Percentiles rank a stretch among this genome's conserved stretches.
phyloP scores from a whole-genome alignment of 2,888 invertebrate species.

The Eupithecia dodoneata region DNA sequence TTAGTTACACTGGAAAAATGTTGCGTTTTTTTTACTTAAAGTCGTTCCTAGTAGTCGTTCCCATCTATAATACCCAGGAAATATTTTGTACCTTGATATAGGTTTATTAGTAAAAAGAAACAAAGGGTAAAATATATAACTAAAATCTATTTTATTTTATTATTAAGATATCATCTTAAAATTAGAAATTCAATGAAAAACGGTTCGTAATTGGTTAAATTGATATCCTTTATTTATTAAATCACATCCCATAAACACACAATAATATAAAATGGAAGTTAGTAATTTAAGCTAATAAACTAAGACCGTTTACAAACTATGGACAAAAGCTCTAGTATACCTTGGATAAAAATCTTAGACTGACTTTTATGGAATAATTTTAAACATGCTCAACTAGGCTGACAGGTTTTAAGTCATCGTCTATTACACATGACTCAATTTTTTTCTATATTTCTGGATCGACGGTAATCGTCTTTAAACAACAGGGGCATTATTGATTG shows the following conservation, averaged over 20 bases:
- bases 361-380: not conserved
- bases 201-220: not conserved
- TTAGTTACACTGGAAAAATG: slow-evolving; percentile 32
- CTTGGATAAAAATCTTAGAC: not conserved
- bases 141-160: not conserved
- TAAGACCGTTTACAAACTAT: not conserved
- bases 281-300: not conserved
- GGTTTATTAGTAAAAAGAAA: not conserved
- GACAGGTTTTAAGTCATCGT: not conserved
- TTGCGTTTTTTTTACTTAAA: not conserved
- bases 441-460: not conserved
- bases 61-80: not conserved
- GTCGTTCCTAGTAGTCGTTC: not conserved
- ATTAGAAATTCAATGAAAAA: not conserved
- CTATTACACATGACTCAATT: not conserved
- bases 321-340: not conserved
- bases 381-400: not conserved
- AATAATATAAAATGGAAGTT: slow-evolving; percentile 10
- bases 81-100: not conserved
- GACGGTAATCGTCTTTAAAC: not conserved
- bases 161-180: not conserved
- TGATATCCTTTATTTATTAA: not conserved
- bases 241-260: slow-evolving; percentile 7
- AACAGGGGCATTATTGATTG: not conserved
- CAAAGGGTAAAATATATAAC: not conserved